Evolutionary conservation across 2,113 vertebrate genomes (phyloP).

Genomic region (Salvelinus fontinalis): DNA sequence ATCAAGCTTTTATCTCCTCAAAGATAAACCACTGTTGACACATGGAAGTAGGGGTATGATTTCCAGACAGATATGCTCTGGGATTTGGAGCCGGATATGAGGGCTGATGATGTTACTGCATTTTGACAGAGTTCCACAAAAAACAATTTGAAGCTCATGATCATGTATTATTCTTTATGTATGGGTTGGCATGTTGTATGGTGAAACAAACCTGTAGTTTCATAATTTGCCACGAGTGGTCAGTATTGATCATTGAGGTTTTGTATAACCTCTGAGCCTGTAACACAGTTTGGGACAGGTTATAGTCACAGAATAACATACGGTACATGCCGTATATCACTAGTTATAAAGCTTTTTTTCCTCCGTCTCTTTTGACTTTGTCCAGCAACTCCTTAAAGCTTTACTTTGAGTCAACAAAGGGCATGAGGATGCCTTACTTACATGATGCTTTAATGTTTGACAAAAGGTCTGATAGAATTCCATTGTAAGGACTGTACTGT

Average conservation of each 20-base stretch:
- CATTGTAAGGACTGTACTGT: too few species aligned
- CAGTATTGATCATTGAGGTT: background rate
- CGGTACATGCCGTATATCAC: too few species aligned
- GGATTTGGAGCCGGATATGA: background rate
- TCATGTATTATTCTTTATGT: constrained; percentile 38
- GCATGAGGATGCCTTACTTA: background rate
- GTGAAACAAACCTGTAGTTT: constrained; percentile 15
- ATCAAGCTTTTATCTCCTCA: background rate
- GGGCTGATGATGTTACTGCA: background rate
- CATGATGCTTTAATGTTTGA: background rate
- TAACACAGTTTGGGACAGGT: too few species aligned
- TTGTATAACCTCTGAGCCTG: background rate
- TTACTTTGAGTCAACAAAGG: too few species aligned
- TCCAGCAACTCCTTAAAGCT: too few species aligned
- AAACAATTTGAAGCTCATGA: constrained; percentile 41
- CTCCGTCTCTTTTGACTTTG: too few species aligned
- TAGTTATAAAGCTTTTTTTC: too few species aligned
- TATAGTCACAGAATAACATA: too few species aligned
- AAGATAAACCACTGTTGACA: background rate
- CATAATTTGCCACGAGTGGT: constrained; percentile 28
- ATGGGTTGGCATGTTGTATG: constrained; percentile 27
- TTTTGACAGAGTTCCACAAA: background rate
- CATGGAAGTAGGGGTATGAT: background rate
- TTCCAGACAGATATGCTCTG: background rate
- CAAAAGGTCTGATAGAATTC: background rate